Evolutionary conservation across 2,113 vertebrate genomes (phyloP).

Genomic region (Oryzias woworae): DNA sequence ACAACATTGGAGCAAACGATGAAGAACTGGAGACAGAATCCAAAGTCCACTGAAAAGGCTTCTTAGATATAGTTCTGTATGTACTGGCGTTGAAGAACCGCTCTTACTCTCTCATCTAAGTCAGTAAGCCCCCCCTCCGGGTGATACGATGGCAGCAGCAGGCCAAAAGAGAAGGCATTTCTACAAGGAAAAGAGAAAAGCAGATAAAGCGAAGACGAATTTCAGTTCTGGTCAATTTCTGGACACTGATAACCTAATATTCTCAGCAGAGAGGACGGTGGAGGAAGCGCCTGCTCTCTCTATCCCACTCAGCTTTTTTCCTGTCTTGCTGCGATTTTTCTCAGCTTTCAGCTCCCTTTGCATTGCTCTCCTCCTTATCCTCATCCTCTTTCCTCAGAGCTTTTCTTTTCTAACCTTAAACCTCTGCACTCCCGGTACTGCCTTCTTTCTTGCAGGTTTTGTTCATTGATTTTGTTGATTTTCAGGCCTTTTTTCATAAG

Average conservation of each 20-base stretch:
- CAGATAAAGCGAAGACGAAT: conserved; percentile 30
- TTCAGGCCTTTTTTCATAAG: neutral
- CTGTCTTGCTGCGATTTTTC: neutral
- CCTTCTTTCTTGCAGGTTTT: neutral
- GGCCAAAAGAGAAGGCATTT: conserved; percentile 44
- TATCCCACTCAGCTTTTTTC: conserved; percentile 13
- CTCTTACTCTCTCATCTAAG: conserved; percentile 1
- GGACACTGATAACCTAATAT: conserved; percentile 37
- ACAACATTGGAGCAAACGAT: too few relatives aligned
- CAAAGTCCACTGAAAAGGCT: too few relatives aligned
- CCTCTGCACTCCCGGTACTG: neutral
- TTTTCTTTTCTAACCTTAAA: neutral
- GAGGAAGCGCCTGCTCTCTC: conserved; percentile 9
- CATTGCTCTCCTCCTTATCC: neutral
- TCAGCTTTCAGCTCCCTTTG: neutral
- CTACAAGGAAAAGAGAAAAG: neutral
- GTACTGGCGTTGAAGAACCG: conserved; percentile 17
- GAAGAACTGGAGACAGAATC: too few relatives aligned
- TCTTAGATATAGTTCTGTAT: conserved; percentile 32
- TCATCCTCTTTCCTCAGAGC: neutral
- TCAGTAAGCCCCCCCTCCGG: conserved; percentile 42
- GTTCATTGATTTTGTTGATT: conserved; percentile 7
- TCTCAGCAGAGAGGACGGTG: conserved; percentile 16
- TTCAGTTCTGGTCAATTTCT: conserved; percentile 41
- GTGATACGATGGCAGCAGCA: conserved; percentile 29